These are phyloP conservation scores for Girardia tigrina DNA, from an alignment of 2,888 invertebrate genomes.

Conservation along the genomic window DNA sequence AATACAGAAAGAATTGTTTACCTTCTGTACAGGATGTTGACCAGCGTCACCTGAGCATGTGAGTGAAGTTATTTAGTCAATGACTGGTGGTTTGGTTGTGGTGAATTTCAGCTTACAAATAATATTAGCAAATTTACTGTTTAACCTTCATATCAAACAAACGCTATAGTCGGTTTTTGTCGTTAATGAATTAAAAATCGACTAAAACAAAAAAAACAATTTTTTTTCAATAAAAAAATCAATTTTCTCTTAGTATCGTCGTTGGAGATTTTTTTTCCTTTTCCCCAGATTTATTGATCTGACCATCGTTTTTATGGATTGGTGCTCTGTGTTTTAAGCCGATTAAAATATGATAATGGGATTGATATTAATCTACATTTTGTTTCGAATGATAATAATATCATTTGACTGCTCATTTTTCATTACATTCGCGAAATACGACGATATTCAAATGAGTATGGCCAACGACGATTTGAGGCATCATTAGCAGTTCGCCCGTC, in stretches of 20 bases:
- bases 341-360: slow-evolving; percentile 20
- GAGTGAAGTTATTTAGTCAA: slow-evolving; percentile 8
- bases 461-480: slow-evolving; percentile 13
- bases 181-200: too few relatives aligned
- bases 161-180: slow-evolving; percentile 1
- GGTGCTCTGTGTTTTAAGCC: slow-evolving; percentile 19
- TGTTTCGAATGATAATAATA: neutral
- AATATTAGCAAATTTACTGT: neutral
- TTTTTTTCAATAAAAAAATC: too few relatives aligned
- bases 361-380: slow-evolving; percentile 18
- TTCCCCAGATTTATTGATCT: neutral
- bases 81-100: neutral
- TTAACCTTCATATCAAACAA: too few relatives aligned
- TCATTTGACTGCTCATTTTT: slow-evolving; percentile 10
- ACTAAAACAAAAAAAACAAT: neutral
- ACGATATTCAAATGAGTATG: slow-evolving; percentile 13
- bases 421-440: neutral
- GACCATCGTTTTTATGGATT: neutral
- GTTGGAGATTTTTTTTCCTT: neutral
- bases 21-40: slow-evolving; percentile 15
- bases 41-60: slow-evolving; percentile 13
- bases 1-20: slow-evolving; percentile 4
- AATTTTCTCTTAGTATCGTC: slow-evolving; percentile 18
- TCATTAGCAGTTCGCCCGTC: slow-evolving; percentile 16
- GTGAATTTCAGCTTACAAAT: slow-evolving; percentile 15